phyloP scores from a whole-genome alignment of 2,797 vertebrate species.

The Xenops minutus region DNA sequence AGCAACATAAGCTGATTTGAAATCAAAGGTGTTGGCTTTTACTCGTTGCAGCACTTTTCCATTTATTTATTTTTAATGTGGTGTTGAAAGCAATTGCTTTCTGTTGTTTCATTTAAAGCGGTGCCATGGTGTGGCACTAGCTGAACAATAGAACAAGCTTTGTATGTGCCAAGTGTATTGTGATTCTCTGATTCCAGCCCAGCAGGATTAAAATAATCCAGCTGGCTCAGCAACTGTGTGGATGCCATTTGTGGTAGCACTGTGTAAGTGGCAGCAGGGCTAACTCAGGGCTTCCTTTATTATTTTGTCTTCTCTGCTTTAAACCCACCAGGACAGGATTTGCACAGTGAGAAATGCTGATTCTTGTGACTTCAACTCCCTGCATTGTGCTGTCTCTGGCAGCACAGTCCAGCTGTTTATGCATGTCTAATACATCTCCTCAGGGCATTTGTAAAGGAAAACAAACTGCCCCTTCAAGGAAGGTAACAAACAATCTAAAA shows the following conservation, averaged over 20 bases:
- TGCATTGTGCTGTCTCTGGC: not conserved
- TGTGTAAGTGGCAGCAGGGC: not conserved
- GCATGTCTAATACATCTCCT: slow-evolving; percentile 21
- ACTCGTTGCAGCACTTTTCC: not conserved
- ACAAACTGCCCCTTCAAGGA: slow-evolving; percentile 17
- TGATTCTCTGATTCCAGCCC: not conserved
- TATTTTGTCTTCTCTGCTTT: slow-evolving; percentile 1
- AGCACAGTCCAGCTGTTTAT: slow-evolving; percentile 41
- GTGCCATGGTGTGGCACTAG: not conserved
- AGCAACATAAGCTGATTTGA: not conserved
- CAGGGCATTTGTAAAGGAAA: slow-evolving; percentile 5
- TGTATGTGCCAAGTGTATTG: not conserved
- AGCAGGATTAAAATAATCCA: slow-evolving; percentile 22
- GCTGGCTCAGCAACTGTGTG: not conserved
- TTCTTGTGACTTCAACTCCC: slow-evolving; percentile 6
- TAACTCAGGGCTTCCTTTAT: slow-evolving; percentile 5
- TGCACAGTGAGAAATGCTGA: slow-evolving; percentile 38
- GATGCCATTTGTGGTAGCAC: not conserved
- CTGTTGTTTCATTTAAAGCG: not conserved
- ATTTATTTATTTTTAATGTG: not conserved
- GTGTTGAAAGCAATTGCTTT: not conserved
- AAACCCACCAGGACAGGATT: slow-evolving; percentile 21
- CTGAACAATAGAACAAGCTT: not conserved
- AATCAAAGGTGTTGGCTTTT: not conserved
- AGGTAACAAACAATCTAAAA: not conserved